phyloP scores from a whole-genome alignment of 2,888 invertebrate genomes.

The Marronus borbonicus region DNA sequence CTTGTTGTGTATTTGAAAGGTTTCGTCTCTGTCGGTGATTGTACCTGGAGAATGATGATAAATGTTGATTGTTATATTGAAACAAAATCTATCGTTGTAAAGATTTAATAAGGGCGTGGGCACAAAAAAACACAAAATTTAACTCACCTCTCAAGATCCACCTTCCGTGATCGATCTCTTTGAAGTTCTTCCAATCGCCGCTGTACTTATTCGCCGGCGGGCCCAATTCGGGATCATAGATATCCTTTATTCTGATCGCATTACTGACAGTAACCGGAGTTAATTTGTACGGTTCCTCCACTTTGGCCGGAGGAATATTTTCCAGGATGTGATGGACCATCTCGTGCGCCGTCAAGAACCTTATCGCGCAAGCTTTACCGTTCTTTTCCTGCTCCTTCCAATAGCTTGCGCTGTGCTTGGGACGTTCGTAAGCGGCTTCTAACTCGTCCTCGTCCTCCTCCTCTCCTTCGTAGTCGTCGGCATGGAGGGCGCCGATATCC shows the following conservation, averaged over 20 bases:
- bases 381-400: conserved; percentile 62
- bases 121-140: neutral
- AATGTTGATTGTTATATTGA: too few relatives aligned
- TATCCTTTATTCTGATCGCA: conserved; percentile 60
- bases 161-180: conserved; percentile 65
- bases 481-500: conserved; percentile 9
- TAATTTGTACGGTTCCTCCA: conserved; percentile 59
- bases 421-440: conserved; percentile 24
- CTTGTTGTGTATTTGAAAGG: conserved; percentile 65
- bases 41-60: conserved; percentile 56
- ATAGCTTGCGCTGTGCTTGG: conserved; percentile 57
- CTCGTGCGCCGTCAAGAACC: conserved; percentile 64
- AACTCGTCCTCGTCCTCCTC: conserved; percentile 36
- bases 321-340: conserved; percentile 64
- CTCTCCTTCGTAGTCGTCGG: conserved; percentile 20
- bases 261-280: conserved; percentile 61
- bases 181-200: conserved; percentile 67
- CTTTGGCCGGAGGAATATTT: conserved; percentile 64
- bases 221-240: conserved; percentile 58
- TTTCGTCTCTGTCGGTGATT: conserved; percentile 59
- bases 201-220: conserved; percentile 53
- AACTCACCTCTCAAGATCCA: conserved; percentile 67
- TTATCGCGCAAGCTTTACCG: conserved; percentile 64
- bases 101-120: too few relatives aligned
- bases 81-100: too few relatives aligned